phyloP scores from a whole-genome alignment of 2,797 vertebrate species.

The Perdix hodgsoniae region DNA sequence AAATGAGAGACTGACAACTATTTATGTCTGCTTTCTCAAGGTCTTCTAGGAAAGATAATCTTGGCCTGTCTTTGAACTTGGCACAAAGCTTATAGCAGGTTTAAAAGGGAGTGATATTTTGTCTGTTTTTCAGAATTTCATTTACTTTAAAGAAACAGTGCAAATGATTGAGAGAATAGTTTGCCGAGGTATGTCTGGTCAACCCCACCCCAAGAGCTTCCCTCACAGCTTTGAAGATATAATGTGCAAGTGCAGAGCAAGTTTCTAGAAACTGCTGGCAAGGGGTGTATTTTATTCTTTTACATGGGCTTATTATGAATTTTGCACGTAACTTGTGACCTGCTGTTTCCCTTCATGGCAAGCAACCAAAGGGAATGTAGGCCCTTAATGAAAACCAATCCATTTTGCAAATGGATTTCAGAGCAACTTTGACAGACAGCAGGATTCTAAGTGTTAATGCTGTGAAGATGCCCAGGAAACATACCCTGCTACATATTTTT shows the following conservation, averaged over 20 bases:
- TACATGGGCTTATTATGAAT: neutral
- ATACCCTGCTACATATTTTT: neutral
- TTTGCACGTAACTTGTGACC: slow-evolving; percentile 39
- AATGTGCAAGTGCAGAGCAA: neutral
- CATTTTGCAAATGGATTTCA: slow-evolving; percentile 15
- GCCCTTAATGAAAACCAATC: slow-evolving; percentile 33
- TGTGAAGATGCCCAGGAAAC: slow-evolving; percentile 1
- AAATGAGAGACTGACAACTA: neutral
- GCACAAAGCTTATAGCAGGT: neutral
- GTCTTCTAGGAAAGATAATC: neutral
- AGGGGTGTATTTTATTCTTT: slow-evolving; percentile 22
- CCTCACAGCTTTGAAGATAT: slow-evolving; percentile 8
- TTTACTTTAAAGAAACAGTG: neutral
- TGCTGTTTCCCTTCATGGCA: slow-evolving; percentile 25
- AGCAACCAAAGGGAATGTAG: neutral
- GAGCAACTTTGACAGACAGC: slow-evolving; percentile 1
- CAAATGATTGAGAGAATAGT: neutral
- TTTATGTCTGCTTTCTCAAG: neutral
- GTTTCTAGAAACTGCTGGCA: neutral
- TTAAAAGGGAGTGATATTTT: neutral
- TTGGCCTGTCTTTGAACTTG: neutral
- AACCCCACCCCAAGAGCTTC: neutral
- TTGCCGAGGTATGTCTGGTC: neutral
- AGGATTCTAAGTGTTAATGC: slow-evolving; percentile 1
- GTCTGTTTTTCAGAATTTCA: neutral